phyloP scores from a whole-genome alignment of 1,140 invertebrate genomes.

The Bicyclus anynana region DNA sequence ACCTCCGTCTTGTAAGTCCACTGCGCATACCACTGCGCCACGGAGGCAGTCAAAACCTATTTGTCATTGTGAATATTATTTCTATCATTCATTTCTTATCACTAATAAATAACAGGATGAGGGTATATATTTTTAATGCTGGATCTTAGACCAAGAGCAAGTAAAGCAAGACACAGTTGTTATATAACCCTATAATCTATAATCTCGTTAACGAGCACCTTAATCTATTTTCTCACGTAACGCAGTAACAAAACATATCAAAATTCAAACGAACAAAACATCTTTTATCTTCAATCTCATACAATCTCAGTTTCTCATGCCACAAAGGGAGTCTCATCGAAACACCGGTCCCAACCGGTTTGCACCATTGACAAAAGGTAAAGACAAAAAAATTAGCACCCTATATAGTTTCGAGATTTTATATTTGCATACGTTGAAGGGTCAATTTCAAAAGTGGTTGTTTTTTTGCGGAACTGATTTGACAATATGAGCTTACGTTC shows the following conservation, averaged over 20 bases:
- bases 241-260: slow-evolving; percentile 7
- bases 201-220: background rate
- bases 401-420: background rate
- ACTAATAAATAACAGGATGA: too few relatives aligned
- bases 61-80: too few relatives aligned
- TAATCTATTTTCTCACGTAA: slow-evolving; percentile 25
- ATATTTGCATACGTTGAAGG: background rate
- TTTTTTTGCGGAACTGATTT: background rate
- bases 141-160: too few relatives aligned
- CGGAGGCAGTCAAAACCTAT: too few relatives aligned
- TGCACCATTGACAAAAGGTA: background rate
- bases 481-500: background rate
- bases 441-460: background rate
- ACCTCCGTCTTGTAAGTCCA: too few relatives aligned
- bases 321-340: slow-evolving; percentile 11
- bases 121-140: too few relatives aligned
- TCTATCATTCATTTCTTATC: too few relatives aligned
- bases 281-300: slow-evolving; percentile 34
- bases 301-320: slow-evolving; percentile 32
- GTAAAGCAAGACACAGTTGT: background rate
- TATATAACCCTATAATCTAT: background rate
- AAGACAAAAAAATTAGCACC: background rate
- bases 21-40: too few relatives aligned
- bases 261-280: slow-evolving; percentile 14
- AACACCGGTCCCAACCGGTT: slow-evolving; percentile 14